These are phyloP conservation scores for Gorsachius magnificus DNA, from an alignment of 2,797 vertebrate genomes.

Conservation along the genomic window DNA sequence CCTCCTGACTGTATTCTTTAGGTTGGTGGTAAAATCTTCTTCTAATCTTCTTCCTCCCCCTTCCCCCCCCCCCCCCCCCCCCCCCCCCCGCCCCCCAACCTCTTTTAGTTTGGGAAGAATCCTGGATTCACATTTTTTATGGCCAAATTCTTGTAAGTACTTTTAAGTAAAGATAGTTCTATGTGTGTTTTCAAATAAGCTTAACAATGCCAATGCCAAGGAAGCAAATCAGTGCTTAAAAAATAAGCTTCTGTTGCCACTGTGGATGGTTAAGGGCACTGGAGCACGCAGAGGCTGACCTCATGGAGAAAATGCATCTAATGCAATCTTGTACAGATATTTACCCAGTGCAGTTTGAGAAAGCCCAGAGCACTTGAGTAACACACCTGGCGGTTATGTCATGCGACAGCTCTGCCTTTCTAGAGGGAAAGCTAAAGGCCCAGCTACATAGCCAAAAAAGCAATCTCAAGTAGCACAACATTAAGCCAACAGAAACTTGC, in stretches of 20 bases:
- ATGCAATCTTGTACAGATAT: background rate
- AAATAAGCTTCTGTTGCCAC: background rate
- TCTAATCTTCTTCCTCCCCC: background rate
- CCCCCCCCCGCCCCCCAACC: no score
- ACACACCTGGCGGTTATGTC: background rate
- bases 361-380: background rate
- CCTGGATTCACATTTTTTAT: background rate
- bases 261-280: background rate
- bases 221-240: background rate
- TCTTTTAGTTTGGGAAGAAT: background rate
- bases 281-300: background rate
- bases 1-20: background rate
- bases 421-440: background rate
- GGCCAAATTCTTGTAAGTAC: background rate
- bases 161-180: background rate
- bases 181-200: background rate
- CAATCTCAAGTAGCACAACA: background rate
- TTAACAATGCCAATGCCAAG: background rate
- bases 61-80: rapidly evolving
- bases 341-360: background rate
- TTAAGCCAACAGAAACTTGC: background rate
- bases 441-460: background rate
- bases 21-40: background rate
- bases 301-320: background rate
- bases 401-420: background rate